These are phyloP conservation scores for Climacteris rufus DNA, from an alignment of 2,113 vertebrate genomes.

Conservation along the genomic window DNA sequence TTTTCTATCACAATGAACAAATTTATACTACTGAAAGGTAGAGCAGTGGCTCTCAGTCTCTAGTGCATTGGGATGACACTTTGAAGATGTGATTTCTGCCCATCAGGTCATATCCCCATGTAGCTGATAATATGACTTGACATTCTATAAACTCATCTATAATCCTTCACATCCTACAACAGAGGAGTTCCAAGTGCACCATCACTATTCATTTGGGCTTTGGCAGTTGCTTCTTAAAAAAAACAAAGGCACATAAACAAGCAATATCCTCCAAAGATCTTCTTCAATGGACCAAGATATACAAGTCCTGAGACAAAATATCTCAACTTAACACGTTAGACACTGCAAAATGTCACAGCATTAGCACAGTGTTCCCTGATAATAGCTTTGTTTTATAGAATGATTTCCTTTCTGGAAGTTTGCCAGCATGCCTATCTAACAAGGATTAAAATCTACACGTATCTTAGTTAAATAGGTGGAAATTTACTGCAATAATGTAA, in stretches of 20 bases:
- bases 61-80: neutral
- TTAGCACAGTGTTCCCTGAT: neutral
- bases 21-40: constrained; percentile 10
- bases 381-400: neutral
- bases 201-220: neutral
- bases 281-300: neutral
- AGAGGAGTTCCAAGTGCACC: neutral
- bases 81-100: constrained; percentile 38
- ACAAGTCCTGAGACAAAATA: neutral
- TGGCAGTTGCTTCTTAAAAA: neutral
- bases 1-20: constrained; percentile 2
- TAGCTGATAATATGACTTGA: constrained; percentile 38
- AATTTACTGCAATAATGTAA: neutral
- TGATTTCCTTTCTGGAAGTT: neutral
- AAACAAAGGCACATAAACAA: neutral
- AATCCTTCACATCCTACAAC: neutral
- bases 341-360: neutral
- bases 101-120: neutral
- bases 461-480: neutral
- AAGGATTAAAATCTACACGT: neutral
- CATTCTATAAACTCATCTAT: constrained; percentile 17
- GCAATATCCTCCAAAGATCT: neutral
- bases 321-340: neutral
- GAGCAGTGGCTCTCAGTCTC: neutral
- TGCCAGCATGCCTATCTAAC: neutral